Percentiles rank a stretch among this genome's conserved stretches.
Evolutionary conservation across 2,113 vertebrate species (phyloP).

Genomic region (Chrysochloris asiatica): DNA sequence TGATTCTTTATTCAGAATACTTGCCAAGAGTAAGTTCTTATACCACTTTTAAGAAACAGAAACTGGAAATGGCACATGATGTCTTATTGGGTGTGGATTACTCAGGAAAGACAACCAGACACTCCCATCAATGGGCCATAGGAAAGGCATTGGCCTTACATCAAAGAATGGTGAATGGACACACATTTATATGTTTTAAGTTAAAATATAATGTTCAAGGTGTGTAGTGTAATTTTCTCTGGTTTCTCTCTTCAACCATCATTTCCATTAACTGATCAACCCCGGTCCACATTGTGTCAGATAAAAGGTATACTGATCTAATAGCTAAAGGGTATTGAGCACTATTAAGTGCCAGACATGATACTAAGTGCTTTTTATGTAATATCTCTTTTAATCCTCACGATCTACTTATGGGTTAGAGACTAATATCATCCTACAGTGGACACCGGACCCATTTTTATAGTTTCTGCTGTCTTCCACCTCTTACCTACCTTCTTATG

Average conservation of each 20-base stretch:
- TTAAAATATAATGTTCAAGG: conserved; percentile 69
- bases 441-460: conserved; percentile 24
- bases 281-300: conserved; percentile 59
- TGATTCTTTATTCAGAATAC: neutral
- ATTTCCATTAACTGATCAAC: conserved; percentile 73
- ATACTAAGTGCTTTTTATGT: conserved; percentile 64
- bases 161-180: conserved; percentile 59
- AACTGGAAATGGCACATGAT: conserved; percentile 15
- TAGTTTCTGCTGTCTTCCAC: neutral
- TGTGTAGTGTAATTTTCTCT: conserved; percentile 69
- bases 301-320: conserved; percentile 73
- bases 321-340: conserved; percentile 70
- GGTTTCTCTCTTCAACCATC: conserved; percentile 69
- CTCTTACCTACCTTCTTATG: neutral
- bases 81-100: conserved; percentile 43
- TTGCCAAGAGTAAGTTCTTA: neutral
- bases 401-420: neutral
- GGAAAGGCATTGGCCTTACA: conserved; percentile 54
- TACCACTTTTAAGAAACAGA: conserved; percentile 36
- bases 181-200: conserved; percentile 55
- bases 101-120: conserved; percentile 24
- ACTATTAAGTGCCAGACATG: conserved; percentile 63
- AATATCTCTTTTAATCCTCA: conserved; percentile 63
- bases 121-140: neutral
- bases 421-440: neutral